These are phyloP conservation scores for Nycticebus coucang DNA, from an alignment of 2,113 vertebrate genomes.

Conservation along the genomic window DNA sequence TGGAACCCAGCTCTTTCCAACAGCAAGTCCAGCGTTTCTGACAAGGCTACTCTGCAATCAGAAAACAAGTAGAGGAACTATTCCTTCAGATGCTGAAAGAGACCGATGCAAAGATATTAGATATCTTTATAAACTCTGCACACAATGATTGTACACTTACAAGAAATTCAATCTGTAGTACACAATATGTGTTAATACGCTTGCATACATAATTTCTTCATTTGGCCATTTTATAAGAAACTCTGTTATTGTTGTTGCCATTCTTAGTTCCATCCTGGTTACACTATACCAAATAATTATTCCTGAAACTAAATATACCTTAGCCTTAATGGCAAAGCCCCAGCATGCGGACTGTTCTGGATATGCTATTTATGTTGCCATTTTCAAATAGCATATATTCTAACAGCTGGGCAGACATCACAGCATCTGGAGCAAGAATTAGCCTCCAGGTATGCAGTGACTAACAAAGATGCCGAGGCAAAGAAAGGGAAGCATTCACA, in stretches of 20 bases:
- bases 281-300: not conserved
- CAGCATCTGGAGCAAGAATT: conserved; percentile 63
- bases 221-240: not conserved
- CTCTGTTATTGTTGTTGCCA: not conserved
- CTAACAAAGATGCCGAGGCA: conserved; percentile 27
- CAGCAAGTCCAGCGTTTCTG: not conserved
- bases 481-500: conserved; percentile 28
- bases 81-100: not conserved
- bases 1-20: not conserved
- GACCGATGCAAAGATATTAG: conserved; percentile 29
- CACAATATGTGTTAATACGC: not conserved
- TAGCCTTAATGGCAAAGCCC: not conserved
- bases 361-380: conserved; percentile 48
- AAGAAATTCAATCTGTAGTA: conserved; percentile 51
- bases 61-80: not conserved
- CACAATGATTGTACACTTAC: not conserved
- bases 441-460: conserved; percentile 43
- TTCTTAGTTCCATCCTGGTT: not conserved
- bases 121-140: conserved; percentile 66
- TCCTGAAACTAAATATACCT: not conserved
- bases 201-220: not conserved
- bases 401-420: conserved; percentile 59
- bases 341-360: not conserved
- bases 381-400: conserved; percentile 44
- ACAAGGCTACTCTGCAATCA: not conserved